Evolutionary conservation across 2,113 vertebrate species (phyloP).

Genomic region (Notothenia coriiceps): DNA sequence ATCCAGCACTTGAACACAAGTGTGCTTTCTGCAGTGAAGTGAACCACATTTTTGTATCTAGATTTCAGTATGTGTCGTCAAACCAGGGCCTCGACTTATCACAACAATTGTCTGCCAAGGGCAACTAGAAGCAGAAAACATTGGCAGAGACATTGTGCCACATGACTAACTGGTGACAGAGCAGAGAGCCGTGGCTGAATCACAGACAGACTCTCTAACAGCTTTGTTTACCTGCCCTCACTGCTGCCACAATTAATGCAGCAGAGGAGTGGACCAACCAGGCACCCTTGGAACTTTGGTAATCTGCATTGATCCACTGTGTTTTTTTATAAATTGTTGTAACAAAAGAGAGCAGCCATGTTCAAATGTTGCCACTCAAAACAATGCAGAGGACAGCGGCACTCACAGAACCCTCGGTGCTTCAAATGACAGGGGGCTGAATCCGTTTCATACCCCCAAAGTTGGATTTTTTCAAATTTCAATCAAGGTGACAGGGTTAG

Average conservation of each 20-base stretch:
- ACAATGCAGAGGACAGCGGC: conserved; percentile 50
- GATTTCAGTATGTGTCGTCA: conserved; percentile 28
- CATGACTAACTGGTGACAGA: conserved; percentile 49
- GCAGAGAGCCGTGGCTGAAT: conserved; percentile 60
- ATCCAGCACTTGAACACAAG: not conserved
- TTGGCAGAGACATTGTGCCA: conserved; percentile 54
- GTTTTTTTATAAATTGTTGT: conserved; percentile 52
- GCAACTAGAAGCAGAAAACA: conserved; percentile 41
- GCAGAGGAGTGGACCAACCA: conserved; percentile 64
- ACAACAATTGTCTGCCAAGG: conserved; percentile 42
- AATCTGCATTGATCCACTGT: conserved; percentile 62
- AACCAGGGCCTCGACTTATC: conserved; percentile 31
- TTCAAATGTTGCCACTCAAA: conserved; percentile 64
- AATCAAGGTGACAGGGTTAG: not conserved
- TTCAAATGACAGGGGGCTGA: conserved; percentile 37
- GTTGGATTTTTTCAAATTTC: not conserved
- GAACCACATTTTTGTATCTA: not conserved
- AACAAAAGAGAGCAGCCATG: conserved; percentile 63
- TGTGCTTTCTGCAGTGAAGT: not conserved
- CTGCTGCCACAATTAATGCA: conserved; percentile 70
- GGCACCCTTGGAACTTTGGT: conserved; percentile 61
- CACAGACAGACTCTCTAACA: conserved; percentile 68
- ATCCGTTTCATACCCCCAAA: conserved; percentile 14
- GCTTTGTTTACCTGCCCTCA: conserved; percentile 80
- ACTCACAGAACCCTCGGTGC: conserved; percentile 32